Evolutionary conservation across 1,140 invertebrate species (phyloP).

Genomic region (Heterodera carotae): DNA sequence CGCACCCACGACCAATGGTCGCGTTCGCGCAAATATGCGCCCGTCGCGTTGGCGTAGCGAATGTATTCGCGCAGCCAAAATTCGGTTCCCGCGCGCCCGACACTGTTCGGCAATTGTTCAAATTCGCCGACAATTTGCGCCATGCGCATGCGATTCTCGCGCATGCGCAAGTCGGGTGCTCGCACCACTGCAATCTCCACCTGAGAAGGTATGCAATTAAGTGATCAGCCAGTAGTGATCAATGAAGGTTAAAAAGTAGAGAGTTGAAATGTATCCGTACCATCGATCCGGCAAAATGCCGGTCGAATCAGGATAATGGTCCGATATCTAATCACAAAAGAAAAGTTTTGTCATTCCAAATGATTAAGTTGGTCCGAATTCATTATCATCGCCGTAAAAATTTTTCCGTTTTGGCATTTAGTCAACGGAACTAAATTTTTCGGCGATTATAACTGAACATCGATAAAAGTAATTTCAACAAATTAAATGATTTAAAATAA

Average conservation of each 20-base stretch:
- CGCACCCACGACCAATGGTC: conserved; percentile 60
- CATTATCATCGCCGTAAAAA: too few species aligned
- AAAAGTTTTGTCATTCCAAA: too few species aligned
- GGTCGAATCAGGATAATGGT: too few species aligned
- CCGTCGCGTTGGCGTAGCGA: conserved; percentile 64
- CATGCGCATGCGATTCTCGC: conserved; percentile 49
- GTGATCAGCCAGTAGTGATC: too few species aligned
- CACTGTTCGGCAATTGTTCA: conserved; percentile 48
- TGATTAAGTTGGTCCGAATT: too few species aligned
- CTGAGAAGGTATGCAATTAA: conserved; percentile 4
- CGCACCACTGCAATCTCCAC: conserved; percentile 63
- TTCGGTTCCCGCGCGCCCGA: conserved; percentile 61
- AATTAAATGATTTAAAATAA: conserved; percentile 6
- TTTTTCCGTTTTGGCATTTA: too few species aligned
- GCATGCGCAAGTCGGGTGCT: conserved; percentile 54
- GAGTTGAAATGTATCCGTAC: too few species aligned
- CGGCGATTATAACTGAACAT: too few species aligned
- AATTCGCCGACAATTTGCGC: conserved; percentile 59
- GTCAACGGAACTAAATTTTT: too few species aligned
- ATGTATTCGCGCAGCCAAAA: conserved; percentile 61
- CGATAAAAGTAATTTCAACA: not conserved
- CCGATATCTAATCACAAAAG: too few species aligned
- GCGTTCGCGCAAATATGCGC: conserved; percentile 51
- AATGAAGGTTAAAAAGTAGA: too few species aligned
- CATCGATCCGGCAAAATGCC: too few species aligned